A percentile compares a stretch with the other conserved stretches of the same genome.
phyloP scores from a whole-genome alignment of 2,113 vertebrate genomes.

The Mystacornis crossleyi region DNA sequence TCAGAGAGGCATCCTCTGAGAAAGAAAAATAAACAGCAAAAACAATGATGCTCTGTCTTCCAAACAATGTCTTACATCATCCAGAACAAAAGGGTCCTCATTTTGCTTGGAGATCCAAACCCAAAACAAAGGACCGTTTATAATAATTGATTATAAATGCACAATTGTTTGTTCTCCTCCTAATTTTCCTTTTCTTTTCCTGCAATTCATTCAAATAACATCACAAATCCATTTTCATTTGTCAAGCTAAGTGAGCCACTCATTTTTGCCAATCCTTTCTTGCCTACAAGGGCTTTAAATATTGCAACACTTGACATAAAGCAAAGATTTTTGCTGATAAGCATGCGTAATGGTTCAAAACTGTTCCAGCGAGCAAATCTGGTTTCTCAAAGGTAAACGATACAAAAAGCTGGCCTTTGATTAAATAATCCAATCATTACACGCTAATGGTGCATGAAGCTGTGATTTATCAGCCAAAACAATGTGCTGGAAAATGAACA shows the following conservation, averaged over 20 bases:
- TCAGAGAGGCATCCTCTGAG: not conserved
- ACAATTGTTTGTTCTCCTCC: not conserved
- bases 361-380: slow-evolving; percentile 72
- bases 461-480: slow-evolving; percentile 75
- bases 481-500: slow-evolving; percentile 60
- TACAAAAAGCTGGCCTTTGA: slow-evolving; percentile 70
- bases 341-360: slow-evolving; percentile 50
- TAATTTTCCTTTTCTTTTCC: slow-evolving; percentile 3
- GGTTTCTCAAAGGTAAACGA: slow-evolving; percentile 65
- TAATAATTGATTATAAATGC: not conserved
- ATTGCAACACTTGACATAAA: slow-evolving; percentile 38
- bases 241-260: not conserved
- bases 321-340: slow-evolving; percentile 36
- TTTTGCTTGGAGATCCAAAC: not conserved
- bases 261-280: slow-evolving; percentile 3
- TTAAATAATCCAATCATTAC: slow-evolving; percentile 72
- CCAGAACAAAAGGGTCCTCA: not conserved
- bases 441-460: slow-evolving; percentile 68
- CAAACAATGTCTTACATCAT: not conserved
- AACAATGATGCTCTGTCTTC: not conserved
- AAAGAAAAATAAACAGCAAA: not conserved
- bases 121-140: not conserved
- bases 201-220: not conserved
- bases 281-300: slow-evolving; percentile 1
- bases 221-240: slow-evolving; percentile 2